Conservation (phyloP, 2,113 vertebrate genomes). For the Cynoglossus semilaevis region DNA sequence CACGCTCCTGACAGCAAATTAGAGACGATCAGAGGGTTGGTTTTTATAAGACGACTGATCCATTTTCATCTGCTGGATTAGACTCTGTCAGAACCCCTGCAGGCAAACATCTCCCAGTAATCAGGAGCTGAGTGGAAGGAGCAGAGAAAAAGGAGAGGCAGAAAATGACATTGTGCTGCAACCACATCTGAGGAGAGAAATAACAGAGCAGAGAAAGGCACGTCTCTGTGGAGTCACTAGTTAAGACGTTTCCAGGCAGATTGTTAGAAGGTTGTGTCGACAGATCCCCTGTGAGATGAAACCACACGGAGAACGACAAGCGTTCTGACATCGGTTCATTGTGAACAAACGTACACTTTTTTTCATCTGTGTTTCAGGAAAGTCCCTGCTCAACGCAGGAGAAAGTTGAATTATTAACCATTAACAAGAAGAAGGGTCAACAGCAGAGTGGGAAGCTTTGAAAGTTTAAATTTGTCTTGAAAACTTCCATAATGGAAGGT, state of each 20-base stretch:
- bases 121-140: conserved; percentile 22
- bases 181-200: conserved; percentile 48
- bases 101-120: conserved; percentile 22
- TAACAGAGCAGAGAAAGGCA: conserved; percentile 23
- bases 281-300: conserved; percentile 9
- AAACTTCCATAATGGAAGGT: too few relatives aligned
- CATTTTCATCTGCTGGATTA: conserved; percentile 39
- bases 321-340: neutral
- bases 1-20: conserved; percentile 7
- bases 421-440: too few relatives aligned
- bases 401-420: neutral
- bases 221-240: conserved; percentile 9
- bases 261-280: conserved; percentile 25
- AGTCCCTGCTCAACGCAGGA: too few relatives aligned
- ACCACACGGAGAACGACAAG: conserved; percentile 11
- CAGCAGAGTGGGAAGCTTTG: too few relatives aligned
- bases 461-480: too few relatives aligned
- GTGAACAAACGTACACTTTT: neutral
- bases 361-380: neutral
- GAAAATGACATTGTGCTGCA: conserved; percentile 3
- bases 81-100: neutral
- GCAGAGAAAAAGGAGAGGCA: neutral
- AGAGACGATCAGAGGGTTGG: conserved; percentile 17
- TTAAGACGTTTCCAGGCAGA: conserved; percentile 12
- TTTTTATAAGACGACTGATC: conserved; percentile 34